Evolutionary conservation across 2,888 invertebrate species (phyloP).

Genomic region (Hesperia comma): DNA sequence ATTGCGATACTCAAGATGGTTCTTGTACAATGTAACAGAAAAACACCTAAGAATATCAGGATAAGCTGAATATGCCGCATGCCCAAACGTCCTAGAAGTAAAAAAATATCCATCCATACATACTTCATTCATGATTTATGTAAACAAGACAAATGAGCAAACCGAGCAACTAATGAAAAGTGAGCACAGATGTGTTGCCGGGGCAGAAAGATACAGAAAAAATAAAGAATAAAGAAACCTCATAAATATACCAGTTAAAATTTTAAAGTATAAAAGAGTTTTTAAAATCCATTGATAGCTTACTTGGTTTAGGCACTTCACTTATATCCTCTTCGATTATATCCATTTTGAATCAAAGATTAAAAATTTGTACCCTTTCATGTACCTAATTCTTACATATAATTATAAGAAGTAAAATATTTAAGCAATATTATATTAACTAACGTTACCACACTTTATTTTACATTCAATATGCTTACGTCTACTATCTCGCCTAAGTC

Average conservation of each 20-base stretch:
- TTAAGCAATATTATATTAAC: too few relatives aligned
- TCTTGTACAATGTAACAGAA: conserved; percentile 84
- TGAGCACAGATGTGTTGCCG: too few relatives aligned
- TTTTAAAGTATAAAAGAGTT: too few relatives aligned
- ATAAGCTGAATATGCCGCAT: conserved; percentile 84
- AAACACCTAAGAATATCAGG: conserved; percentile 81
- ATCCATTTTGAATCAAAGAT: background rate
- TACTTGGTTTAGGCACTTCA: background rate
- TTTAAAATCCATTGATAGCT: background rate
- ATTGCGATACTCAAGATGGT: conserved; percentile 87
- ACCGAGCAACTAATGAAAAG: too few relatives aligned
- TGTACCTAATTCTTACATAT: background rate
- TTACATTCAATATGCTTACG: background rate
- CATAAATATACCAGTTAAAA: too few relatives aligned
- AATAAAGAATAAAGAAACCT: too few relatives aligned
- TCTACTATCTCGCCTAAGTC: background rate
- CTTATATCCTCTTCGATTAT: background rate
- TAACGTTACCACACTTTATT: background rate
- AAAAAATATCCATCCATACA: too few relatives aligned
- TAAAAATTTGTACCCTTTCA: too few relatives aligned
- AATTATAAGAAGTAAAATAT: background rate
- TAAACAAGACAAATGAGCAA: too few relatives aligned
- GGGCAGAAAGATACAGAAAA: too few relatives aligned
- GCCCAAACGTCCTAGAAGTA: conserved; percentile 53
- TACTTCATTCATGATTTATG: too few relatives aligned